These are phyloP conservation scores for Eospalax fontanierii DNA, from an alignment of 2,797 vertebrate genomes.

Conservation along the genomic window DNA sequence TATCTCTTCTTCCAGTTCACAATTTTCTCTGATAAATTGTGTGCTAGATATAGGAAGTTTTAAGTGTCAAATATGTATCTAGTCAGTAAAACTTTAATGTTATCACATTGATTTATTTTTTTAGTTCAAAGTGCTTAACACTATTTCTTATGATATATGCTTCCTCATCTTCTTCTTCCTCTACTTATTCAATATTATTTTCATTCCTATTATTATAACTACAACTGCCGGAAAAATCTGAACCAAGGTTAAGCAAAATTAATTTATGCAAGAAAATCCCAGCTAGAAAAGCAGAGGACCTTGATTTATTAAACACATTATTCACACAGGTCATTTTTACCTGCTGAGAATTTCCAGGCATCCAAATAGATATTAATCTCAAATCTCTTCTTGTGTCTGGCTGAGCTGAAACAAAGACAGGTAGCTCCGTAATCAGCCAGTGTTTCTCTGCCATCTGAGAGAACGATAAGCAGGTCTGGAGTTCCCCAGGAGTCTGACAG, in stretches of 20 bases:
- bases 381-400: background rate
- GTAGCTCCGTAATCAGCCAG: background rate
- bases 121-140: slow-evolving; percentile 66
- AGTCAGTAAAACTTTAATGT: slow-evolving; percentile 79
- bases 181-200: slow-evolving; percentile 60
- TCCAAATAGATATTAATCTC: slow-evolving; percentile 43
- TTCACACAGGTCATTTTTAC: slow-evolving; percentile 60
- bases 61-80: slow-evolving; percentile 82
- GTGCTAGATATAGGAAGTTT: slow-evolving; percentile 76
- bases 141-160: slow-evolving; percentile 47
- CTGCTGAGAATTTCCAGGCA: slow-evolving; percentile 43
- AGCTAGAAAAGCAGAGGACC: slow-evolving; percentile 34
- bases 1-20: slow-evolving; percentile 49
- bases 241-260: slow-evolving; percentile 56
- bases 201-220: background rate
- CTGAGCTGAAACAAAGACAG: background rate
- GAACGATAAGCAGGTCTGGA: background rate
- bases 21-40: slow-evolving; percentile 82
- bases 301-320: slow-evolving; percentile 27
- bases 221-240: background rate
- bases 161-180: slow-evolving; percentile 49
- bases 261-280: slow-evolving; percentile 67
- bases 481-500: background rate
- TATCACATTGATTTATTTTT: slow-evolving; percentile 80
- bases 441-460: background rate